Evolutionary conservation across 2,797 vertebrate genomes (phyloP), one percentile per base, ranked within the genome.

Genomic region (Sarcoramphus papa): DNA sequence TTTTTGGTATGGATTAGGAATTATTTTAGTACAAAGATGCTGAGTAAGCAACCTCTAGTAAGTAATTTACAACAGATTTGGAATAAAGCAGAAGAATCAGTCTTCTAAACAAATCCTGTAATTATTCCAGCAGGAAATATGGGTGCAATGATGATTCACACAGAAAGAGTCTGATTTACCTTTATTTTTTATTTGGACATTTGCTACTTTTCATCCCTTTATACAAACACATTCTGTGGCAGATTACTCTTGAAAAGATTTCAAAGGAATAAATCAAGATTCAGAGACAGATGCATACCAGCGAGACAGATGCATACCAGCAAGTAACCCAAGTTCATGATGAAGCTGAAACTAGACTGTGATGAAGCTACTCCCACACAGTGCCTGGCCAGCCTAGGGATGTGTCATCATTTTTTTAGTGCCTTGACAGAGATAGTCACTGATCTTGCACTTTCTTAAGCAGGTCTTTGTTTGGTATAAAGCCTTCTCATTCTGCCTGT

Each of bases 71-170:
- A 81, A 78, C 78, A 89, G 59, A 75, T 92, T 92, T 84, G 56
- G 73, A 76, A 91, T 69, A 81, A 92, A 95, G 74, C 51, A 93
- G 62, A 88, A 91, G 62, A 92, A 90, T 94, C 63, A 64, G 78
- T 88, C 92, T 95, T 91, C 89, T 68, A 69, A 85, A 87, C 85
- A 92, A 93, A 79, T 93, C 80, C 83, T 88, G 68, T 94, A 96
- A 97, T 88, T 65, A 92, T 92, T 96, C 88, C 85, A 95, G 79
- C 69, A 95, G 95, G 92, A 97, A 97, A 70, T 57, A 93, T 53
- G 94, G 91, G 96, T 96, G 85, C 68, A 92, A 63, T 83, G 75
- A 65, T 97, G 97, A 97, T 90, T 97, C 95, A 96, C 91, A 45
- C 85, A 92, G 88, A 97, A 97, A 87, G 78, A 93, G 78, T 70